These are phyloP conservation scores for Portevinia maculata DNA, from an alignment of 2,888 invertebrate genomes.

Conservation along the genomic window DNA sequence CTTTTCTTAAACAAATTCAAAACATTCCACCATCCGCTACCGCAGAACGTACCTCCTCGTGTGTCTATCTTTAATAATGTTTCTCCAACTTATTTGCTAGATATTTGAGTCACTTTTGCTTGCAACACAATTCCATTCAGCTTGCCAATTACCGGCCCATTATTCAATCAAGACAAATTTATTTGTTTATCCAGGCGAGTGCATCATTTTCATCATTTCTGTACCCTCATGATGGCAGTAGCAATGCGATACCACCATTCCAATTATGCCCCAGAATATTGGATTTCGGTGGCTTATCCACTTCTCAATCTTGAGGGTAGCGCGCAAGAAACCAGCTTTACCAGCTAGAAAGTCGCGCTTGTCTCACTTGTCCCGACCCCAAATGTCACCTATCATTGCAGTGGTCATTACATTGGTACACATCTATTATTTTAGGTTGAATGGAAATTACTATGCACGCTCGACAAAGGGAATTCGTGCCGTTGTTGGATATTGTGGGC, in stretches of 20 bases:
- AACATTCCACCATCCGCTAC: conserved; percentile 7
- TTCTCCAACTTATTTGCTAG: conserved; percentile 72
- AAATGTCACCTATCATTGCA: conserved; percentile 70
- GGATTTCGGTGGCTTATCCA: conserved; percentile 65
- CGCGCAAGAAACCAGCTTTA: conserved; percentile 29
- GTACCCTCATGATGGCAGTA: conserved; percentile 64
- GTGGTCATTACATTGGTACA: conserved; percentile 73
- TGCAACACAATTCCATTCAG: conserved; percentile 83
- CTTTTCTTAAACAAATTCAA: conserved; percentile 71
- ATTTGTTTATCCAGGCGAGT: conserved; percentile 81
- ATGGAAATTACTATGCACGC: conserved; percentile 72
- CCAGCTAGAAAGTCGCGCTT: conserved; percentile 40
- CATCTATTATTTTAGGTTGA: conserved; percentile 69
- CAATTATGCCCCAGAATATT: conserved; percentile 60
- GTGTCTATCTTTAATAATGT: conserved; percentile 52
- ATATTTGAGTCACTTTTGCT: conserved; percentile 81
- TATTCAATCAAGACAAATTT: conserved; percentile 83
- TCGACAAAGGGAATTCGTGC: conserved; percentile 61
- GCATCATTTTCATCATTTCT: conserved; percentile 74
- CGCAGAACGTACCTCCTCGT: not conserved
- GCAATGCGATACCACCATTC: conserved; percentile 60
- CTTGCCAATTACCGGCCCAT: conserved; percentile 83
- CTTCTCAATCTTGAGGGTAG: conserved; percentile 43
- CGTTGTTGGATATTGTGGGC: conserved; percentile 33
- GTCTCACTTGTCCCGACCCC: conserved; percentile 14